These are phyloP conservation scores for Nebria brevicollis DNA, from an alignment of 2,888 invertebrate species.

Conservation along the genomic window DNA sequence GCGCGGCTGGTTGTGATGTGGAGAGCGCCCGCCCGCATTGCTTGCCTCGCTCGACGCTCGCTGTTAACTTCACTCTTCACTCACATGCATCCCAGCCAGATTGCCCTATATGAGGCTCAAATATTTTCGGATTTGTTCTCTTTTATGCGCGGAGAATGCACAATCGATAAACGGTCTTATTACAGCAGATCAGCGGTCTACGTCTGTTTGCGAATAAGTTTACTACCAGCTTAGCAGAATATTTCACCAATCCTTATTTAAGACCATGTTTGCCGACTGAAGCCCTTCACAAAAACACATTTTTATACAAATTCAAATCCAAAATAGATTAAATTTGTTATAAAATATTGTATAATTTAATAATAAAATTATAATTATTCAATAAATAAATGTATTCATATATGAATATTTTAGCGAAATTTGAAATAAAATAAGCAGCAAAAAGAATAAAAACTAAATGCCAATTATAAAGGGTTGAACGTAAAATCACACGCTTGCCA, in stretches of 20 bases:
- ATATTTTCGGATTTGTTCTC: not conserved
- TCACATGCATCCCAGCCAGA: not conserved
- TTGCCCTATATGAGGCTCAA: slow-evolving; percentile 8
- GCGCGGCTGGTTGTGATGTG: slow-evolving; percentile 10
- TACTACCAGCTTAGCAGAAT: too few species aligned
- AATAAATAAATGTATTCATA: too few species aligned
- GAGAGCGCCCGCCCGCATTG: not conserved
- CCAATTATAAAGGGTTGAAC: too few species aligned
- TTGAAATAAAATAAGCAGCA: too few species aligned
- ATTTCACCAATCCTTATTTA: not conserved
- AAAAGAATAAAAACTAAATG: too few species aligned
- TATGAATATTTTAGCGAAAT: too few species aligned
- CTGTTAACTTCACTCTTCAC: slow-evolving; percentile 8
- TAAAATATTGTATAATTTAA: too few species aligned
- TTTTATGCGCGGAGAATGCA: not conserved
- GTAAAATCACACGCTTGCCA: too few species aligned
- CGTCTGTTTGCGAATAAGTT: not conserved
- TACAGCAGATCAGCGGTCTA: not conserved
- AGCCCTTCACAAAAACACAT: not conserved
- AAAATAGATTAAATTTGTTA: too few species aligned
- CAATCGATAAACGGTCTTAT: not conserved
- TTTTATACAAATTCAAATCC: too few species aligned
- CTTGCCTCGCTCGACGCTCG: not conserved
- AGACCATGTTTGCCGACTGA: not conserved
- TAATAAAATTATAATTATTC: too few species aligned